Base-by-base conservation (phyloP, 1,140 invertebrate genomes). In the Cylas formicarius region DNA sequence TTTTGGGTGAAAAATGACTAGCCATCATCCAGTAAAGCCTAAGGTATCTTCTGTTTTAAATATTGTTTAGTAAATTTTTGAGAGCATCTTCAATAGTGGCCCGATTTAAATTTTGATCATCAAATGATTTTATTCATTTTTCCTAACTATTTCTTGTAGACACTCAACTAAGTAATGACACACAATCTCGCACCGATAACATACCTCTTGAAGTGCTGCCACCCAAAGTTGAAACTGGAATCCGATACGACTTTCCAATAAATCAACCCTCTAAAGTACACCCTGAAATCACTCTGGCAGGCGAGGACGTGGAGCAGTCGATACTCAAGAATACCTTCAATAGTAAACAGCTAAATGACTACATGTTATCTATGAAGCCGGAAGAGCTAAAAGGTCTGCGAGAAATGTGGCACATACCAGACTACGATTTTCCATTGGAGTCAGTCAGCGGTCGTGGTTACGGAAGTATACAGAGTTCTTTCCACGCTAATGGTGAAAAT, bases 391-490 rank as follows among this genome's bases (percentile, higher is more conserved):
- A 58, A 28, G 48, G 60, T 38, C 34, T 67, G 13, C 48, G 60
- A 39, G 41, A 58, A 18, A 43, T 52, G 11, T 62, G 61, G 37
- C 50, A 57, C 5, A 65, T 67, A 23, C 64, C 64, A 5, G 63
- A 67, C 34, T 63, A 60, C 31, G 55, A 64, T 18, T 67, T 67
- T 48, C 64, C 64, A 1, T 45, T 65, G 29, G 63, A 65, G 37
- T 32, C 50, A 0, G 52, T 48, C 2, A 19, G 29, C 3, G 24
- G 61, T 29, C 60, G 61, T 2, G 48, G 51, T 43, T 65, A 65
- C 36, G 60, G 56, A 16, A 49, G 49, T 41, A 51, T 46, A 6
- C 36, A 53, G 6, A 57, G 48, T 52, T 65, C 62, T 7, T 65
- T 63, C 48, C 52, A 62, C 37, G 60, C 51, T 5, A 53, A 56